Base-by-base conservation (phyloP, 1,140 invertebrate species). In the Caenorhabditis latens region DNA sequence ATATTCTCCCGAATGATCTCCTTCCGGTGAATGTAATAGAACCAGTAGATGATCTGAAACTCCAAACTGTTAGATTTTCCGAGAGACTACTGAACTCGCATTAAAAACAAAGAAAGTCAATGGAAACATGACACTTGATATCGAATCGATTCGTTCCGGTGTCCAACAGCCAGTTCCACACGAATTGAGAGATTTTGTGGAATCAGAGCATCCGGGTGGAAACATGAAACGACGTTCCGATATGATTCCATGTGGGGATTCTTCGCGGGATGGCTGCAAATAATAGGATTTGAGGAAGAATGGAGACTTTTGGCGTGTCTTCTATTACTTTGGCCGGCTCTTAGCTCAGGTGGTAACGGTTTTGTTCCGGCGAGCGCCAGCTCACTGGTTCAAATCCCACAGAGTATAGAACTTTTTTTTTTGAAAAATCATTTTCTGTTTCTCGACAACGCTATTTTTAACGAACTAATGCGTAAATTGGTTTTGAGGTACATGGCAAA, bases 211-310 rank as follows among this genome's bases (percentile, higher is more conserved):
- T 32, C 63, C 87, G 2, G 90, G 90, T 4, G 90, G 90, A 61
- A 91, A 90, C 90, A 91, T 91, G 63, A 91, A 91, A 55, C 90
- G 89, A 71, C 89, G 90, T 71, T 90, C 90, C 46, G 90, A 90
- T 13, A 65, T 87, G 21, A 88, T 84, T 21, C 89, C 89, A 43
- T 90, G 87, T 4, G 65, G 90, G 48, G 83, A 88, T 71, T 75
- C 86, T 71, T 88, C 84, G 8, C 57, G 48, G 14, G 61, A 58
- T 42, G 67, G 67, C 43, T 71, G 43, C 0, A 46, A 71, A 11
- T 71, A 1, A 32, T 6, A 11, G 4, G 9, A 16, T 46, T 71
- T n/a, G n/a, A 21, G n/a, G n/a, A n/a, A n/a, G n/a, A n/a, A n/a
- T n/a, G n/a, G n/a, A n/a, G n/a, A n/a, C n/a, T n/a, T n/a, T n/a